Evolutionary conservation across 92 coral and sea anemone species (phyloP).

Genomic region (Parazoanthus atlanticus): DNA sequence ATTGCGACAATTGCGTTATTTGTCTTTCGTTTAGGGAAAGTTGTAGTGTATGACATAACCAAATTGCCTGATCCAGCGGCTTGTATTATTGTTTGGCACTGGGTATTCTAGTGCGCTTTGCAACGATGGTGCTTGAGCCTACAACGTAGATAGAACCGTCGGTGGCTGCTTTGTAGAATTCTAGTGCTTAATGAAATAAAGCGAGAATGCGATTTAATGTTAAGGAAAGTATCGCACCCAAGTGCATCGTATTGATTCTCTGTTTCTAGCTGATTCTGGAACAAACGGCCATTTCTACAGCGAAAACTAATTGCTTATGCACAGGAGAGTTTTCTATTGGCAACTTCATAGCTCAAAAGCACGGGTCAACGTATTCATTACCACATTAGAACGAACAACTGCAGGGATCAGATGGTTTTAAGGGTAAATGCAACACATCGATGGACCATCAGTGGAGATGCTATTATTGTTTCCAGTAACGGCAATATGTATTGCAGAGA

Average conservation of each 20-base stretch:
- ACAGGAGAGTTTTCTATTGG: background rate
- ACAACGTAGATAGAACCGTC: background rate
- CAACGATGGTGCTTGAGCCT: background rate
- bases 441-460: background rate
- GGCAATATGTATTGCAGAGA: too few relatives aligned
- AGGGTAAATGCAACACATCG: background rate
- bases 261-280: background rate
- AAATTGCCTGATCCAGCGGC: too few relatives aligned
- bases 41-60: background rate
- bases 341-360: background rate
- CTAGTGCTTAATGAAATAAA: constrained; percentile 18
- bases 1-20: background rate
- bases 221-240: background rate
- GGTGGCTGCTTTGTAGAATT: background rate
- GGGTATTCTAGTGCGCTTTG: background rate
- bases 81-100: too few relatives aligned
- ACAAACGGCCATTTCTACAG: background rate
- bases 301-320: too few relatives aligned
- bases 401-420: background rate
- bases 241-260: background rate
- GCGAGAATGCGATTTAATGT: background rate
- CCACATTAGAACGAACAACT: background rate
- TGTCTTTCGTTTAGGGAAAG: too few relatives aligned
- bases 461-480: background rate
- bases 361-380: background rate